Evolutionary conservation across 2,888 invertebrate genomes (phyloP), one percentile per base, ranked within the genome.

Genomic region (Drosophila picticornis): DNA sequence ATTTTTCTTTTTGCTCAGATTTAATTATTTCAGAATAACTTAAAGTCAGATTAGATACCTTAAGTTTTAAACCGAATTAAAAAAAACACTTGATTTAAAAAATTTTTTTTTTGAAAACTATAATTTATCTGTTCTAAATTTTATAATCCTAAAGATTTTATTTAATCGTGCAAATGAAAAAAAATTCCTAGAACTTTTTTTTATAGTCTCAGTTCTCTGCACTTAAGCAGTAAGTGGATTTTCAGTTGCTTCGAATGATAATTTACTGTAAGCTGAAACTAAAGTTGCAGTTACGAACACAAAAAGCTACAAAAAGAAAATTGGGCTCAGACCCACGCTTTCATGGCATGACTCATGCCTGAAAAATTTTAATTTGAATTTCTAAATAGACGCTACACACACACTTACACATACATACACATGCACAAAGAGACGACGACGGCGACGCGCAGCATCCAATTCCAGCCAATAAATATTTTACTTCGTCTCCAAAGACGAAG

Each of bases 401-500:
- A 75, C 52, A 71, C 55, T 74, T 56, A 64, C 32, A 64, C 38
- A n/a, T 29, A 73, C 68, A 62, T 43, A 65, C 56, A 64, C 19
- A 29, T 51, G 36, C 52, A 61, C 52, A 64, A 51, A 68, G 62
- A 63, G 63, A 67, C 63, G 50, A 58, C 53, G 43, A 68, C 72
- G 50, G 43, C 72, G 81, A 81, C 79, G 73, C 78, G 73, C 84
- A 87, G 87, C 87, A 84, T 87, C 87, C 88, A 87, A 87, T 87
- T 88, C 80, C 83, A 84, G 83, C 87, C 84, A 87, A 86, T 87
- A 84, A 88, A 88, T 82, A 84, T 82, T 83, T 80, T 72, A 81
- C 74, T 73, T 75, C 75, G 80, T 70, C 69, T 70, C 80, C 64
- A 77, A 83, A 80, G 70, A 63, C 71, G 74, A 73, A 74, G 80